Conservation (phyloP, 2,797 vertebrate species). For the Falco concolor region DNA sequence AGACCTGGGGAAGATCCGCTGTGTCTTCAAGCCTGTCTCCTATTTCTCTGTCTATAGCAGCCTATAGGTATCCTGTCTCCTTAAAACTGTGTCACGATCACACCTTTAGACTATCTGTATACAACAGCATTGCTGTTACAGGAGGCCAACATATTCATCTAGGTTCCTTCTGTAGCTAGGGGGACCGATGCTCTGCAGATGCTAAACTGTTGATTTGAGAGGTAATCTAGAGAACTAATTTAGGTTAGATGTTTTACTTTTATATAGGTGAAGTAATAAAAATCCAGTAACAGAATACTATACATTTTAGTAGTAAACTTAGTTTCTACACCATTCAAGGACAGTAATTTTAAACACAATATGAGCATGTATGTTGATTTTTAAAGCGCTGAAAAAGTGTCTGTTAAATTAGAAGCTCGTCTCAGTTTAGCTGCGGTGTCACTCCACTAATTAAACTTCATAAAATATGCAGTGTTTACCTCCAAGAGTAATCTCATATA, state of each 20-base stretch:
- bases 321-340: background rate
- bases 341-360: background rate
- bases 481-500: background rate
- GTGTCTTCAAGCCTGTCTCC: background rate
- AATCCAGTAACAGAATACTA: background rate
- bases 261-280: background rate
- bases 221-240: background rate
- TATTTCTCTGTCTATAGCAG: background rate
- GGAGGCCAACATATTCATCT: background rate
- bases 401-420: background rate
- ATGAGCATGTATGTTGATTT: background rate
- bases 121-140: background rate
- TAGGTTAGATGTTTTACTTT: background rate
- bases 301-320: background rate
- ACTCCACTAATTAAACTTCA: background rate
- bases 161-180: background rate
- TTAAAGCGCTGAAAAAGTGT: background rate
- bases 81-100: background rate
- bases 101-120: background rate
- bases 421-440: background rate
- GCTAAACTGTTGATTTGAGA: background rate
- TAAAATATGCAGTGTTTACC: slow-evolving; percentile 34
- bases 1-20: background rate
- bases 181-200: background rate
- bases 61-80: background rate